These are phyloP conservation scores for Spizella passerina DNA, from an alignment of 2,797 vertebrate genomes.

Conservation along the genomic window DNA sequence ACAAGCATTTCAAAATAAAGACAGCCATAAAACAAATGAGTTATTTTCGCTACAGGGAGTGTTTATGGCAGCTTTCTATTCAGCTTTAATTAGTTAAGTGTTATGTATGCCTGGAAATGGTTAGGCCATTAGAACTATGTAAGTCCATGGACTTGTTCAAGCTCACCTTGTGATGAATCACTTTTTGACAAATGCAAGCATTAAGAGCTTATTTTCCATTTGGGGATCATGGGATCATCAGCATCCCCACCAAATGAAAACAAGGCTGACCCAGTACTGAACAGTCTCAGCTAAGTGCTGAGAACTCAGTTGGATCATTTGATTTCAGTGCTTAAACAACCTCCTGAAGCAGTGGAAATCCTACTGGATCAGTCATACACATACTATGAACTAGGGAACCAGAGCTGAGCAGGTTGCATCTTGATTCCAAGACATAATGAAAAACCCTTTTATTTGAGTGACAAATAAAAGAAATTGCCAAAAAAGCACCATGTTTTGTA, in stretches of 20 bases:
- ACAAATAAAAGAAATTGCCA: neutral
- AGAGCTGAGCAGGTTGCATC: neutral
- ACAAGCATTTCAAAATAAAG: neutral
- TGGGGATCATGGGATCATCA: neutral
- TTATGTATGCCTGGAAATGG: neutral
- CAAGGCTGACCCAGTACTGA: neutral
- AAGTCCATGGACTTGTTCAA: neutral
- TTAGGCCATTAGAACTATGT: neutral
- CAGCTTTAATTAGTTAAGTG: neutral
- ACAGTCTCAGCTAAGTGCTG: neutral
- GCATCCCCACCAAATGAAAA: neutral
- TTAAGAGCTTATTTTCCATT: neutral
- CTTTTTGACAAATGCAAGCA: neutral
- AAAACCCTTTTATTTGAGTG: neutral
- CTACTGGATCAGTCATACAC: rapidly evolving
- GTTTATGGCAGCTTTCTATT: neutral
- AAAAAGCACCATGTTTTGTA: neutral
- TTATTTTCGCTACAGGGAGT: neutral
- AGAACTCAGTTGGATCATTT: neutral
- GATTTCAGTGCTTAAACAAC: neutral
- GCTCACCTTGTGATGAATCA: neutral
- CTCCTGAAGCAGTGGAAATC: neutral
- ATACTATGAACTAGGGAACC: neutral
- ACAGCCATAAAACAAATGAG: neutral
- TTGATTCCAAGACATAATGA: neutral